Conservation (phyloP, 2,113 vertebrate genomes). For the Hymenochirus boettgeri region DNA sequence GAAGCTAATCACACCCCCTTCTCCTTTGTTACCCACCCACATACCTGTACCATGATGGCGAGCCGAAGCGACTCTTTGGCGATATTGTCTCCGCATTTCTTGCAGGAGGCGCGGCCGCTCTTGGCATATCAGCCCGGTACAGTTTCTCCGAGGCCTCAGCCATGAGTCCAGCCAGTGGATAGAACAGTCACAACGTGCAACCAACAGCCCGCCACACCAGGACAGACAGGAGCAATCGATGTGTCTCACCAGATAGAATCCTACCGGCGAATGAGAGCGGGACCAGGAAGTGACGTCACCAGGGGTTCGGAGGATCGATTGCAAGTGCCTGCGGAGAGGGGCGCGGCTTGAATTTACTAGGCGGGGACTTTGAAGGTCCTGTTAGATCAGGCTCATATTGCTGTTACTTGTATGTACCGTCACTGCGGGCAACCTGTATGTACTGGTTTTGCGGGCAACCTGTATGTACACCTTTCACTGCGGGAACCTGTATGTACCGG, state of each 20-base stretch:
- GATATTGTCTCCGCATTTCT: constrained; percentile 91
- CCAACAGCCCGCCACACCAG: constrained; percentile 17
- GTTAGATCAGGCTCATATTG: too few relatives aligned
- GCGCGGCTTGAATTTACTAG: background rate
- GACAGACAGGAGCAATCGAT: background rate
- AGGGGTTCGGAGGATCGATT: constrained; percentile 30
- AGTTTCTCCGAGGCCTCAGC: constrained; percentile 81
- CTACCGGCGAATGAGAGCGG: too few relatives aligned
- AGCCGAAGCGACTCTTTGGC: constrained; percentile 86
- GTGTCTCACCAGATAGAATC: too few relatives aligned
- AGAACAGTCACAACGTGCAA: constrained; percentile 3
- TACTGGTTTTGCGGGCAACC: too few relatives aligned
- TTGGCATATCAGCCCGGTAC: constrained; percentile 87
- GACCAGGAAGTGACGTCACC: accelerated
- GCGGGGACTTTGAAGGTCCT: too few relatives aligned
- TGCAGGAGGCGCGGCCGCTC: constrained; percentile 91
- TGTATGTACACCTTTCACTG: too few relatives aligned
- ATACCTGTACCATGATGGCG: constrained; percentile 98
- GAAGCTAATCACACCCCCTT: too few relatives aligned
- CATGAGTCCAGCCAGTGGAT: constrained; percentile 67
- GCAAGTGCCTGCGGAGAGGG: constrained; percentile 28
- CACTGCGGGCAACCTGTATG: too few relatives aligned
- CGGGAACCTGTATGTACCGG: too few relatives aligned
- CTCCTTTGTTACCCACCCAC: too few relatives aligned
- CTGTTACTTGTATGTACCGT: too few relatives aligned